phyloP scores from a whole-genome alignment of 2,113 vertebrate genomes.

The Carollia perspicillata region DNA sequence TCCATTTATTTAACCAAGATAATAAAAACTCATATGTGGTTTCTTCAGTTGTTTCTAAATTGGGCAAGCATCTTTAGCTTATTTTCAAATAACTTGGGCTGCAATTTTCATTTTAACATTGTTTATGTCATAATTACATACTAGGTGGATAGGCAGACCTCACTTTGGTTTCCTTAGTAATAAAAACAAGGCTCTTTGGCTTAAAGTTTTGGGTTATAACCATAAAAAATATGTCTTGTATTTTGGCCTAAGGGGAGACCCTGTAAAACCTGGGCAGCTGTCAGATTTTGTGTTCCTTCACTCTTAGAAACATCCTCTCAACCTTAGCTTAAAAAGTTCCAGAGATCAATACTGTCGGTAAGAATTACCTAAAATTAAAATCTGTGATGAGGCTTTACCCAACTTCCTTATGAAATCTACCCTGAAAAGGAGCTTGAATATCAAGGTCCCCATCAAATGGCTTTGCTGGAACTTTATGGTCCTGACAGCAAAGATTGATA shows the following conservation, averaged over 20 bases:
- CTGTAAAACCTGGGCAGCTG: not conserved
- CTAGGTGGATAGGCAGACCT: not conserved
- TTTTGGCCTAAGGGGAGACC: not conserved
- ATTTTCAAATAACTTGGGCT: conserved; percentile 18
- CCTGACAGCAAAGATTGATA: not conserved
- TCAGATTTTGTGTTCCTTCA: not conserved
- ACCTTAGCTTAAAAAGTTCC: not conserved
- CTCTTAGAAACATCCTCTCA: not conserved
- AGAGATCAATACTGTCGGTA: not conserved
- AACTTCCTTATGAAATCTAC: not conserved
- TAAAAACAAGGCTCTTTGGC: not conserved
- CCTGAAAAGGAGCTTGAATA: not conserved
- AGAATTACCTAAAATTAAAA: conserved; percentile 28
- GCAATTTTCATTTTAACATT: not conserved
- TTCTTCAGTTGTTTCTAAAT: conserved; percentile 52
- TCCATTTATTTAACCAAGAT: conserved; percentile 58
- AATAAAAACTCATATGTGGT: conserved; percentile 42
- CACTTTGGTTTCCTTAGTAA: not conserved
- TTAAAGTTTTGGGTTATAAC: not conserved
- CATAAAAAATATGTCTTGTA: not conserved
- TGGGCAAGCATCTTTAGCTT: not conserved
- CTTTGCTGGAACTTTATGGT: not conserved
- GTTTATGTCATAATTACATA: not conserved
- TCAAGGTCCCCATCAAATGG: not conserved
- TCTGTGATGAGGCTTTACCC: not conserved